These are phyloP conservation scores for Acanthopleura granulata DNA, from an alignment of 2,888 invertebrate genomes.

Conservation along the genomic window DNA sequence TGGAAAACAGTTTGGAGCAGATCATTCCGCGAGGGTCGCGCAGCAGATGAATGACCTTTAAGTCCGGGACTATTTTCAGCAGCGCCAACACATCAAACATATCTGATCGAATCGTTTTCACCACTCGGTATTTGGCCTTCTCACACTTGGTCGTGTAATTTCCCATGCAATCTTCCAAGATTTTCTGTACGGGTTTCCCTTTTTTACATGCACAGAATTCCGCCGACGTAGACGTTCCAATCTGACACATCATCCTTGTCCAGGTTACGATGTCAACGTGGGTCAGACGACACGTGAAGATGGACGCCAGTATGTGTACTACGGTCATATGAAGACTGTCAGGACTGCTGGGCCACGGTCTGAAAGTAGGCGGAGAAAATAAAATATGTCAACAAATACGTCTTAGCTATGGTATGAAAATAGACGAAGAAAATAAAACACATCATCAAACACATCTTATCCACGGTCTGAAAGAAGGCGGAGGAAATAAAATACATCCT, in stretches of 20 bases:
- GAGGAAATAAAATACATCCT: background rate
- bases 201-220: background rate
- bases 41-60: background rate
- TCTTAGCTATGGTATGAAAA: background rate
- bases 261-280: background rate
- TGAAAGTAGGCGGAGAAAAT: background rate
- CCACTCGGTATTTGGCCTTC: background rate
- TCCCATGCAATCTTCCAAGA: background rate
- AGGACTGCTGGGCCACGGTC: background rate
- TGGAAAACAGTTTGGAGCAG: background rate
- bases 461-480: background rate
- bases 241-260: background rate
- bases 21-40: background rate
- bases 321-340: background rate
- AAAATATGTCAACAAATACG: background rate
- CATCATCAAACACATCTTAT: background rate
- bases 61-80: background rate
- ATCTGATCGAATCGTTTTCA: background rate
- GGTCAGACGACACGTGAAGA: background rate
- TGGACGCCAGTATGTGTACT: background rate
- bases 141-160: background rate
- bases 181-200: background rate
- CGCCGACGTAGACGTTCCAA: background rate
- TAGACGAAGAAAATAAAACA: background rate
- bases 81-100: background rate